Evolutionary conservation across 2,888 invertebrate species (phyloP).

Genomic region (Athrips mouffetella): DNA sequence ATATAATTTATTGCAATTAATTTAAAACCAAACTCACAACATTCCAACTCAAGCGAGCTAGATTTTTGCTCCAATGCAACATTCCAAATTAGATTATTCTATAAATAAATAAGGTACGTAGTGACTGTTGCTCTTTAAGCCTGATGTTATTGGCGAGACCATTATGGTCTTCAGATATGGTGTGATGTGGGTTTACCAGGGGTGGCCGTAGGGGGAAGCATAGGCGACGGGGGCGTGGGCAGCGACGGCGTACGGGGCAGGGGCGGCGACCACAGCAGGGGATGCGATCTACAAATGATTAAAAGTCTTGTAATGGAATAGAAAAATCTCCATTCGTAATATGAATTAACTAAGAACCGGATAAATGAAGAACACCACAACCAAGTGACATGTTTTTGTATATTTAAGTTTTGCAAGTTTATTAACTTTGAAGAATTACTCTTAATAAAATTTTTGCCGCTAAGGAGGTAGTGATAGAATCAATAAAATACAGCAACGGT

Average conservation of each 20-base stretch:
- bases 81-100: conserved; percentile 43
- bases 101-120: conserved; percentile 41
- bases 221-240: conserved; percentile 47
- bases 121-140: conserved; percentile 63
- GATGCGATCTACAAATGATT: conserved; percentile 51
- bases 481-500: too few relatives aligned
- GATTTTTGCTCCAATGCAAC: conserved; percentile 40
- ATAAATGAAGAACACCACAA: too few relatives aligned
- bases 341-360: too few relatives aligned
- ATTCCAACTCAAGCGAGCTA: conserved; percentile 42
- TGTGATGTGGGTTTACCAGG: conserved; percentile 47
- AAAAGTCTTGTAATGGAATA: not conserved
- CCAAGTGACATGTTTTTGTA: too few relatives aligned
- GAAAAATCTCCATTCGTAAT: not conserved
- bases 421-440: too few relatives aligned
- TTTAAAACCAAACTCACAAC: conserved; percentile 44
- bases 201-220: conserved; percentile 53
- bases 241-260: conserved; percentile 42
- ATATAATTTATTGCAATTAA: conserved; percentile 41
- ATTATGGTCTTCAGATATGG: conserved; percentile 7
- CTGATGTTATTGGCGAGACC: conserved; percentile 30
- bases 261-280: conserved; percentile 58
- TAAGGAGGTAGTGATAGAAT: too few relatives aligned
- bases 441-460: too few relatives aligned
- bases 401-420: too few relatives aligned